Evolutionary conservation across 1,140 invertebrate genomes (phyloP), one percentile per base, ranked within the genome.

Genomic region (Agrilus planipennis): DNA sequence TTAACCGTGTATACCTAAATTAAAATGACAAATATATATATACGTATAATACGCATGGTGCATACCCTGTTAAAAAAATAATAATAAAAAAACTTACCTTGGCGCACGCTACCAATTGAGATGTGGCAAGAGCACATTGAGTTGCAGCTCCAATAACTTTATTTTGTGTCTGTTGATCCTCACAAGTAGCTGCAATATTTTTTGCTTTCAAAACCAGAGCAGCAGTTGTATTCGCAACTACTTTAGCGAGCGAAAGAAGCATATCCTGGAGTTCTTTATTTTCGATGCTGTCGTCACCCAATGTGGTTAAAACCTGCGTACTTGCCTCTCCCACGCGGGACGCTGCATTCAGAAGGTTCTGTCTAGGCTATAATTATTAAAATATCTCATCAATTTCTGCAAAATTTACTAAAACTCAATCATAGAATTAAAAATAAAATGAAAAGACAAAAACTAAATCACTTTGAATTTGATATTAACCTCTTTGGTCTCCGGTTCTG

Each of bases 161-260:
- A 63, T 96, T 94, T 53, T 85, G 80, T 0, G 73, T 76, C 28
- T 75, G 71, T 23, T 83, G 78, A 48, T 80, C 76, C 7, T 77
- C 73, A 54, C 90, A 91, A 34, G 83, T 88, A 4, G 84, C 81
- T 0, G 94, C 89, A 34, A 92, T 86, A 53, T 84, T 86, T 67
- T 96, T 95, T 0, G 94, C 91, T 57, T 92, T 90, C 28, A 93
- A 70, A 4, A 99, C 93, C 3, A 99, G 65, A 9, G 85, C 86
- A 11, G 94, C 92, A 0, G 95, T 96, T 3, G 91, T 89, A 63
- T 95, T 96, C 12, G 94, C 95, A 5, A 99, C 91, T 1, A 89
- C 86, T 63, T 97, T 96, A 0, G 93, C 89, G 31, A 95, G 67
- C 0, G 85, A 82, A 2, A 96, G 63, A 0, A 95, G 71, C 65